A percentile compares a stretch with the other conserved stretches of the same genome.
Conservation (phyloP, 1,140 invertebrate species). For the Sarcophaga bullata region DNA sequence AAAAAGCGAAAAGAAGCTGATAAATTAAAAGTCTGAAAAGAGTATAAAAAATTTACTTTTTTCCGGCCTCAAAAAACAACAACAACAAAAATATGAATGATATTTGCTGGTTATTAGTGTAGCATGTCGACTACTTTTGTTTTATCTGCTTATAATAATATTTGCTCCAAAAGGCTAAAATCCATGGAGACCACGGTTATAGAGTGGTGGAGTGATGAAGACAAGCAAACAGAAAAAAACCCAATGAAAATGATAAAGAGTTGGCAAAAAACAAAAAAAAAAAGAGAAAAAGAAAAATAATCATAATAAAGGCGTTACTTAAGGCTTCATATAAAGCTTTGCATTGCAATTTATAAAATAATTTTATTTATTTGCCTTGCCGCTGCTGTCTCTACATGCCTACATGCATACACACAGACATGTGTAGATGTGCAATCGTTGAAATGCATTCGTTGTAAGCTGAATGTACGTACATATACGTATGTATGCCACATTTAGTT, state of each 20-base stretch:
- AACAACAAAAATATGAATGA: conserved; percentile 14
- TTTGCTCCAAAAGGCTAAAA: background rate
- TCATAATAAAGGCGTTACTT: conserved; percentile 20
- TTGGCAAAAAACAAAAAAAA: background rate
- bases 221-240: too few species aligned
- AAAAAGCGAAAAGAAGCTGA: background rate
- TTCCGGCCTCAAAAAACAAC: background rate
- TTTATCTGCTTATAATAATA: background rate
- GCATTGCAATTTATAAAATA: conserved; percentile 19
- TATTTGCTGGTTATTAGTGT: conserved; percentile 31
- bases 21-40: conserved; percentile 10
- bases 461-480: too few species aligned
- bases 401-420: too few species aligned
- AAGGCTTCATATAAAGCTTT: conserved; percentile 24
- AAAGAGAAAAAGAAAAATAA: background rate
- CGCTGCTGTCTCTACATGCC: too few species aligned
- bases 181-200: background rate
- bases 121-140: conserved; percentile 1
- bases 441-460: background rate
- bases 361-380: background rate
- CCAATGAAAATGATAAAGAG: too few species aligned
- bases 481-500: background rate
- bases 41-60: background rate
- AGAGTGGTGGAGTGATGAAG: too few species aligned
- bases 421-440: background rate